Evolutionary conservation across 2,888 invertebrate genomes (phyloP).

Genomic region (Cecidostiba fungosa): DNA sequence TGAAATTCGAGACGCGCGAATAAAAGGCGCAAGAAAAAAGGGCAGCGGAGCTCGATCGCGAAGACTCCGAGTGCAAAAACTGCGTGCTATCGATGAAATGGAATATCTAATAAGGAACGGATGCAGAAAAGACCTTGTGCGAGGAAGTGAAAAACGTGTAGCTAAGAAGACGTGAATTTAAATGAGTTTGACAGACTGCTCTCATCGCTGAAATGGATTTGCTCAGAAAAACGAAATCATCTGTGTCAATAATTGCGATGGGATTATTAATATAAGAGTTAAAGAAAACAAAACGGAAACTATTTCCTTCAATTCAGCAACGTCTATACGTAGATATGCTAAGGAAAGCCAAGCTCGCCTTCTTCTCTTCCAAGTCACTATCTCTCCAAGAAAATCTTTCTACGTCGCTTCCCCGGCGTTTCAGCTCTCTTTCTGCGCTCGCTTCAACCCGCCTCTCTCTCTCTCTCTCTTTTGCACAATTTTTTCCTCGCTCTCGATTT

Average conservation of each 20-base stretch:
- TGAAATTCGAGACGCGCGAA: conserved; percentile 78
- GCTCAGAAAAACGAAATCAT: no score
- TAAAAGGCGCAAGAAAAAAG: conserved; percentile 72
- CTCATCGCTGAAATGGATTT: no score
- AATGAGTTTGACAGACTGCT: background rate
- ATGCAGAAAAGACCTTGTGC: conserved; percentile 69
- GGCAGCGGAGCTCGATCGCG: background rate
- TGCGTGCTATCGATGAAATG: conserved; percentile 74
- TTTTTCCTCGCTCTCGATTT: conserved; percentile 52
- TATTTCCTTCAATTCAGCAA: conserved; percentile 15
- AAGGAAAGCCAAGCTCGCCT: background rate
- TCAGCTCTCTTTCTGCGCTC: background rate
- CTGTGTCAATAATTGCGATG: background rate
- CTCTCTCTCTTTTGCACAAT: conserved; percentile 37
- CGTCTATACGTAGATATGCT: background rate
- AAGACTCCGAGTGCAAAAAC: conserved; percentile 20
- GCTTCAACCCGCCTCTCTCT: conserved; percentile 36
- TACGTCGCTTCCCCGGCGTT: conserved; percentile 46
- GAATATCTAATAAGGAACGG: conserved; percentile 78
- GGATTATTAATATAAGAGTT: background rate
- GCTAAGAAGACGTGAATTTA: background rate
- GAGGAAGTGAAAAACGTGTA: background rate
- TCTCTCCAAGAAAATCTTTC: conserved; percentile 58
- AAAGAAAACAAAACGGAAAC: background rate
- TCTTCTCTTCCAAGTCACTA: conserved; percentile 23